phyloP scores from a whole-genome alignment of 2,888 invertebrate species.

The Electrophaes corylata region DNA sequence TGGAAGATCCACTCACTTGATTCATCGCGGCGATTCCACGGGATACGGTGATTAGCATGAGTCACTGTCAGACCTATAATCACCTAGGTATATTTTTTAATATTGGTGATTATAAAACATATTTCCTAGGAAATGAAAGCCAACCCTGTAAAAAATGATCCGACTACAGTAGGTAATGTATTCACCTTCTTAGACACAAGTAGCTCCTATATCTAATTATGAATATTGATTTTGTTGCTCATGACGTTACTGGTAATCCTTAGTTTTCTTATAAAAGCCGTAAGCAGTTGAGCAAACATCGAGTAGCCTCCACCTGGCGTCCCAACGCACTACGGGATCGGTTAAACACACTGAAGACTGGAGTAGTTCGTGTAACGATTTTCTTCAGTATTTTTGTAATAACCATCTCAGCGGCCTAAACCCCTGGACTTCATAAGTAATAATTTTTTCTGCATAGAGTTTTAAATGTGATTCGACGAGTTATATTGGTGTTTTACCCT shows the following conservation, averaged over 20 bases:
- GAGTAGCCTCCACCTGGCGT: constrained; percentile 79
- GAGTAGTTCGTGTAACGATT: constrained; percentile 83
- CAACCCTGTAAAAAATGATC: constrained; percentile 51
- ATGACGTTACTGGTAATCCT: constrained; percentile 68
- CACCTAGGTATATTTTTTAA: no score
- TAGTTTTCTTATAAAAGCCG: constrained; percentile 70
- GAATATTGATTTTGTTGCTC: constrained; percentile 72
- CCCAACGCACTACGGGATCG: constrained; percentile 69
- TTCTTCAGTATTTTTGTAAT: constrained; percentile 82
- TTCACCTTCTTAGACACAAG: constrained; percentile 68
- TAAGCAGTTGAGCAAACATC: constrained; percentile 38
- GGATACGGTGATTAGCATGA: no score
- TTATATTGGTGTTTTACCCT: constrained; percentile 24
- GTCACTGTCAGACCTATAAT: no score
- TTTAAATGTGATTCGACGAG: constrained; percentile 1
- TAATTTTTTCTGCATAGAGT: constrained; percentile 24
- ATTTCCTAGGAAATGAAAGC: constrained; percentile 25
- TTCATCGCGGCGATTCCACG: no score
- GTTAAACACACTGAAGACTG: constrained; percentile 78
- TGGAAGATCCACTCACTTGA: no score
- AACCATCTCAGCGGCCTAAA: constrained; percentile 71
- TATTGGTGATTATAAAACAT: no score
- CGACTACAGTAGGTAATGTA: constrained; percentile 55
- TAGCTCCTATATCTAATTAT: constrained; percentile 75
- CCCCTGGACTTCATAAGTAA: constrained; percentile 60